Evolutionary conservation across 2,888 invertebrate genomes (phyloP).

Genomic region (Poecilobothrus nobilitatus): DNA sequence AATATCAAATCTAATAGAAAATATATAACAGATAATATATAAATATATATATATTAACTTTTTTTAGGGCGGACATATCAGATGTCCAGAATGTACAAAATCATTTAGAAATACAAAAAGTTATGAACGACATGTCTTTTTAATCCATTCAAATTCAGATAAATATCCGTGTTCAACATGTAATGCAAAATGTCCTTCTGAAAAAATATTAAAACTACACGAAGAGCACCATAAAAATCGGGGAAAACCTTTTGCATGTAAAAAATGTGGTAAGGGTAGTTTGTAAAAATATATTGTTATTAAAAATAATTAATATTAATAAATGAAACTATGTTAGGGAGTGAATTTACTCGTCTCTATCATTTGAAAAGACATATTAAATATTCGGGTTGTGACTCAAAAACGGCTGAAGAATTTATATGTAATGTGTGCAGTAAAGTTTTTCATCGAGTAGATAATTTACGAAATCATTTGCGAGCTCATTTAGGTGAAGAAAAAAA

Average conservation of each 20-base stretch:
- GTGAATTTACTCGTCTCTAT: conserved; percentile 65
- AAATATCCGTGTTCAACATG: conserved; percentile 59
- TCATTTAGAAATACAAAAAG: conserved; percentile 61
- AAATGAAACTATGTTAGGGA: neutral
- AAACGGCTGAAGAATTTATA: conserved; percentile 31
- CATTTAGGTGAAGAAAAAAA: conserved; percentile 55
- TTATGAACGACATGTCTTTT: conserved; percentile 55
- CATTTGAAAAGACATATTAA: conserved; percentile 53
- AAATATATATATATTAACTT: neutral
- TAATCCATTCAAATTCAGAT: conserved; percentile 60
- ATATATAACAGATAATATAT: neutral
- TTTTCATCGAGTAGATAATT: conserved; percentile 55
- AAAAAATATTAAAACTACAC: conserved; percentile 54
- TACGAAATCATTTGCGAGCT: conserved; percentile 59
- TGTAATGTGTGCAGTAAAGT: conserved; percentile 43
- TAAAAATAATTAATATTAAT: too few relatives aligned
- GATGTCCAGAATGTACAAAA: conserved; percentile 57
- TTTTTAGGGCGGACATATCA: conserved; percentile 40
- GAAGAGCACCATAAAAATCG: conserved; percentile 54
- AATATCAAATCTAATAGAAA: conserved; percentile 15
- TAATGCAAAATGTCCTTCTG: conserved; percentile 51
- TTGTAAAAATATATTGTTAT: neutral
- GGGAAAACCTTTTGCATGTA: conserved; percentile 55
- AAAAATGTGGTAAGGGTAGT: conserved; percentile 49
- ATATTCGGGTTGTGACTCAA: conserved; percentile 35